A percentile compares a stretch with the other conserved stretches of the same genome.
Conservation (phyloP, 2,113 vertebrate genomes). For the Embiotoca jacksoni region DNA sequence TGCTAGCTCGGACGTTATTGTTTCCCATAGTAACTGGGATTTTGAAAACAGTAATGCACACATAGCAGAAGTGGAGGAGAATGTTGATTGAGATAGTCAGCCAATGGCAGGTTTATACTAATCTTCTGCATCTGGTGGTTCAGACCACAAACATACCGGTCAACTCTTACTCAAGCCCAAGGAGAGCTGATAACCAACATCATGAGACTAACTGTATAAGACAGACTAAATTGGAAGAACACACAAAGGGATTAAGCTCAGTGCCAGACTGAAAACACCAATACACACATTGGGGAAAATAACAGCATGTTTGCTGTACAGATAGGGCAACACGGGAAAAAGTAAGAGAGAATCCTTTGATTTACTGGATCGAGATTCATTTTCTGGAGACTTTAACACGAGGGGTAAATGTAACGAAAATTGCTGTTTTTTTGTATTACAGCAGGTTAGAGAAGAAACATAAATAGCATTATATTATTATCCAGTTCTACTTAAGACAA, state of each 20-base stretch:
- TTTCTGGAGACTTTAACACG: not conserved
- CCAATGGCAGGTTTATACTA: too few relatives aligned
- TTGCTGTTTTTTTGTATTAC: too few relatives aligned
- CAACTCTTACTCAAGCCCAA: not conserved
- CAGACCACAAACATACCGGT: not conserved
- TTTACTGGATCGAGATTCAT: not conserved
- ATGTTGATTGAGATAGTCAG: too few relatives aligned
- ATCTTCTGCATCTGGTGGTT: too few relatives aligned
- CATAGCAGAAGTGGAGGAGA: too few relatives aligned
- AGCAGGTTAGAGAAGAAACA: too few relatives aligned
- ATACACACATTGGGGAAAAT: not conserved
- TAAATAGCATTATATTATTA: too few relatives aligned
- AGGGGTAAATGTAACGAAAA: not conserved
- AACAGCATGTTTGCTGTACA: not conserved
- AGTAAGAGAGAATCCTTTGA: conserved; percentile 1
- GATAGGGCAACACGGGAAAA: not conserved
- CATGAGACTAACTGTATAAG: not conserved
- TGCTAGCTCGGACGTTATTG: too few relatives aligned
- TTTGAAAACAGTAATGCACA: too few relatives aligned
- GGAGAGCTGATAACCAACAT: not conserved
- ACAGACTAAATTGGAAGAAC: conserved; percentile 9
- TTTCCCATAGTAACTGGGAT: too few relatives aligned
- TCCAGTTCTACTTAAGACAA: too few relatives aligned
- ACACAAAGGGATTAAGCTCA: not conserved
- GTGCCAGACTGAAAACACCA: not conserved